These are phyloP conservation scores for Hydroisotoma schaefferi DNA, from an alignment of 2,888 invertebrate species.

Conservation along the genomic window DNA sequence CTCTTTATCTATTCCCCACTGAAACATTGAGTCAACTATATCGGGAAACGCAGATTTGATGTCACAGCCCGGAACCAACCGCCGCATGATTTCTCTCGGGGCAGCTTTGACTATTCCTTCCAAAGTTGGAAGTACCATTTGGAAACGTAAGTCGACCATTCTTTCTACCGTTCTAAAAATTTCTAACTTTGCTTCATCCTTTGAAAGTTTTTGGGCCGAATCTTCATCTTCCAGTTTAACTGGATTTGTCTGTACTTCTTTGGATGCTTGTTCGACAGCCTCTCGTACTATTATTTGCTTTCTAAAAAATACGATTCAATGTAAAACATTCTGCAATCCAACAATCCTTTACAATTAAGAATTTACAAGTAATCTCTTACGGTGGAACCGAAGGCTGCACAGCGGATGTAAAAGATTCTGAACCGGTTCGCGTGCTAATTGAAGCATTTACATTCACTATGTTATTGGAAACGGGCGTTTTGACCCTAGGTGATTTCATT, in stretches of 20 bases:
- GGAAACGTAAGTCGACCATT: slow-evolving; percentile 4
- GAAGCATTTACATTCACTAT: too few species aligned
- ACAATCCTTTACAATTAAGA: too few species aligned
- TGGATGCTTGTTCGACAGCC: too few species aligned
- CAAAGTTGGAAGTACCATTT: slow-evolving; percentile 4
- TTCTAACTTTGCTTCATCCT: background rate
- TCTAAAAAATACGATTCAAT: too few species aligned
- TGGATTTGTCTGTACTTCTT: background rate
- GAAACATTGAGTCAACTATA: slow-evolving; percentile 20
- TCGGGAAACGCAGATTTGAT: slow-evolving; percentile 17
- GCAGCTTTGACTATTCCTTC: background rate
- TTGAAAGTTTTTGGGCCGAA: background rate
- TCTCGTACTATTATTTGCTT: too few species aligned
- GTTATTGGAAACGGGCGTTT: too few species aligned
- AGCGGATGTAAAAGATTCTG: too few species aligned
- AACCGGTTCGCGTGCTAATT: too few species aligned
- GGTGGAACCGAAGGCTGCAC: too few species aligned
- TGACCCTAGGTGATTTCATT: too few species aligned
- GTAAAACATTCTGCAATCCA: too few species aligned
- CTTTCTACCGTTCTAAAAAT: slow-evolving; percentile 1
- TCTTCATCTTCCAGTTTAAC: background rate
- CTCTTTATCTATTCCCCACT: slow-evolving; percentile 13
- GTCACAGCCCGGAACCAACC: slow-evolving; percentile 2
- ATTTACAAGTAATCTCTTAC: too few species aligned
- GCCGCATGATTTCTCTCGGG: slow-evolving; percentile 17